A percentile compares a stretch with the other conserved stretches of the same genome.
Evolutionary conservation across 2,113 vertebrate genomes (phyloP).

Genomic region (Python bivittatus): DNA sequence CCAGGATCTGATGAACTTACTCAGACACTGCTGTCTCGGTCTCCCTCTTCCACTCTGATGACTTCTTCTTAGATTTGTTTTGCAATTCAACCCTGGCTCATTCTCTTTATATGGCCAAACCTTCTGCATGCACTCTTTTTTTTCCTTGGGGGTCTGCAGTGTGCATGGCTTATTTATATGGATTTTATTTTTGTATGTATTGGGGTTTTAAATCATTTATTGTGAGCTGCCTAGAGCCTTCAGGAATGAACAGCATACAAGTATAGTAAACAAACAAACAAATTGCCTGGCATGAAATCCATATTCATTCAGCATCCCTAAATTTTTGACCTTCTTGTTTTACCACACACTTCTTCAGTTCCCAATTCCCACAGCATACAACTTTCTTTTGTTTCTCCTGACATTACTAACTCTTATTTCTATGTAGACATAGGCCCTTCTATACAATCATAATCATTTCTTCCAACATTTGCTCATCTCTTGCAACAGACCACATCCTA

Average conservation of each 20-base stretch:
- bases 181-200: not conserved
- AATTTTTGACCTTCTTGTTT: not conserved
- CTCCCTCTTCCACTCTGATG: no score
- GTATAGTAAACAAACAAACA: not conserved
- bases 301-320: not conserved
- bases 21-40: no score
- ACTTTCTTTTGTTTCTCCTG: not conserved
- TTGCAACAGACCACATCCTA: not conserved
- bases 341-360: not conserved
- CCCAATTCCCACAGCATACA: not conserved
- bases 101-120: not conserved
- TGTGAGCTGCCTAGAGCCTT: not conserved
- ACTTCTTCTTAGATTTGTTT: not conserved
- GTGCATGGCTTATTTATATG: not conserved
- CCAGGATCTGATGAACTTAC: no score
- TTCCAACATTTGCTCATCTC: not conserved
- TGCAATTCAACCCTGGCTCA: not conserved
- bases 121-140: not conserved
- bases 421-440: not conserved
- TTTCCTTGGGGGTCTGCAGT: not conserved
- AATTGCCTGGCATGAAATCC: not conserved
- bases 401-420: not conserved
- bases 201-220: not conserved
- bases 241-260: not conserved
- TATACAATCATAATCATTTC: not conserved